A percentile compares a stretch with the other conserved stretches of the same genome.
Conservation (phyloP, 2,888 invertebrate species). For the Netelia melanura region DNA sequence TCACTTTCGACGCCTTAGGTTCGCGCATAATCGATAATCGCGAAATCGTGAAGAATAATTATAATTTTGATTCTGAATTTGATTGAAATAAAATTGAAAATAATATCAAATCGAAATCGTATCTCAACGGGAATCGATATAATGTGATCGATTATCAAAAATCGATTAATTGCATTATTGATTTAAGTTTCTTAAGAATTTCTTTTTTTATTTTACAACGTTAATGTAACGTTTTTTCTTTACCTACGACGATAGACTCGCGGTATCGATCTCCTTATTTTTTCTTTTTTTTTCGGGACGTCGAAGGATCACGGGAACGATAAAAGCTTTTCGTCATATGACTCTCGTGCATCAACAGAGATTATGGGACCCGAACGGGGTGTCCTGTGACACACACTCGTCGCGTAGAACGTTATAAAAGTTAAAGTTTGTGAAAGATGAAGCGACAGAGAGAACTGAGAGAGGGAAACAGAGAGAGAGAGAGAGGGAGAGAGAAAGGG, state of each 20-base stretch:
- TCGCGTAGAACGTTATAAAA: slow-evolving; percentile 24
- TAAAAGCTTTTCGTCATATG: slow-evolving; percentile 51
- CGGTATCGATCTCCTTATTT: not conserved
- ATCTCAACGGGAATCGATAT: no score
- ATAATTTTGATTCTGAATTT: not conserved
- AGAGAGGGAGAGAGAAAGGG: not conserved
- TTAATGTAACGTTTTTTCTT: not conserved
- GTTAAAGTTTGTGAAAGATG: slow-evolving; percentile 31
- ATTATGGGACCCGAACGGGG: slow-evolving; percentile 42
- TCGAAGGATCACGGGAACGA: slow-evolving; percentile 5
- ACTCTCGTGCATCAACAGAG: slow-evolving; percentile 40
- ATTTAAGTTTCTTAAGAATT: not conserved
- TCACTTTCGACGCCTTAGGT: not conserved
- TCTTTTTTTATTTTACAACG: not conserved
- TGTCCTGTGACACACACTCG: slow-evolving; percentile 42
- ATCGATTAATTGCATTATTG: not conserved
- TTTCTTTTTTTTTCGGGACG: not conserved
- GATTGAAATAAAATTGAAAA: not conserved
- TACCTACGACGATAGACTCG: not conserved
- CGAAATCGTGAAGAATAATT: not conserved
- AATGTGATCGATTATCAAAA: not conserved
- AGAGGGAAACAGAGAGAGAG: not conserved
- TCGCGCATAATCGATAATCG: not conserved
- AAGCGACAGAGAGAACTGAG: not conserved
- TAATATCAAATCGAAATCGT: no score